Percentiles rank a stretch among this genome's conserved stretches.
Conservation (phyloP, 2,888 invertebrate genomes). For the Pandemis corylana region DNA sequence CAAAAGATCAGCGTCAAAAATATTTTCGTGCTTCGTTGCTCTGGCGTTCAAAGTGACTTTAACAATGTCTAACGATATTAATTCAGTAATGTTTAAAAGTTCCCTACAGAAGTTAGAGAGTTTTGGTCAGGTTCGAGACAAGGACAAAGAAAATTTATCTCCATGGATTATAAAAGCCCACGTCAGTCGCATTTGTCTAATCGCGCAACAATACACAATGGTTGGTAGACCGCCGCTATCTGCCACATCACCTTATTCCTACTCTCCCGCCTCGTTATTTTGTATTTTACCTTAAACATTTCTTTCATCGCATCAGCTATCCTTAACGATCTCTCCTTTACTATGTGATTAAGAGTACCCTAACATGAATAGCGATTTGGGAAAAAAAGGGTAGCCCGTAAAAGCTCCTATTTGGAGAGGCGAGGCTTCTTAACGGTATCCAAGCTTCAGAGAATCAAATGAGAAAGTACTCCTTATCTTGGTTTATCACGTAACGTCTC, state of each 20-base stretch:
- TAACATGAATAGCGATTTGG: slow-evolving; percentile 4
- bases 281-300: not conserved
- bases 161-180: not conserved
- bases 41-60: not conserved
- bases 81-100: not conserved
- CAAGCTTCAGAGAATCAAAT: not conserved
- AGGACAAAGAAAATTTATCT: not conserved
- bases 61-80: not conserved
- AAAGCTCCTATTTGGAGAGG: not conserved
- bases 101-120: not conserved
- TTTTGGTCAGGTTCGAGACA: not conserved
- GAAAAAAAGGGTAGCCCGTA: not conserved
- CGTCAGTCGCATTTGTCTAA: not conserved
- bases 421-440: not conserved
- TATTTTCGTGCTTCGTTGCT: no score
- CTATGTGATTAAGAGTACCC: slow-evolving; percentile 2
- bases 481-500: no score
- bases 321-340: not conserved
- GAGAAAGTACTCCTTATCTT: not conserved
- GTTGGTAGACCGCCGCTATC: not conserved
- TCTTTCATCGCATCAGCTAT: not conserved
- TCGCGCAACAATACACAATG: not conserved
- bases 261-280: not conserved
- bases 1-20: not conserved
- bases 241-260: not conserved